Percentiles rank a stretch among this genome's conserved stretches.
Evolutionary conservation across 1,140 invertebrate species (phyloP).

Genomic region (Phthorimaea operculella): DNA sequence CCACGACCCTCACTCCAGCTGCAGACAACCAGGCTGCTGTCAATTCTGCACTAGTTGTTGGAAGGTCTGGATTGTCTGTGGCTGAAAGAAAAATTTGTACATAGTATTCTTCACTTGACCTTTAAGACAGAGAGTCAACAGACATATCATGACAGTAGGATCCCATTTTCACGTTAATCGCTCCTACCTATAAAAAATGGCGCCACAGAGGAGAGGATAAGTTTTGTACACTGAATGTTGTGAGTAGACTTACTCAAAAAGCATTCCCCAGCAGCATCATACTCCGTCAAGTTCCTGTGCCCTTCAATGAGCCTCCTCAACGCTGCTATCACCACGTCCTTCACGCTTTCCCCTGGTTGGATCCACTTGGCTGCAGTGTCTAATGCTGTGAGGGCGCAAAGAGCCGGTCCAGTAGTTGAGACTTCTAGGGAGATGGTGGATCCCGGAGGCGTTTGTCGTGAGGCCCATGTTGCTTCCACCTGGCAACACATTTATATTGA

Average conservation of each 20-base stretch:
- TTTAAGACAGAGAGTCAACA: too few species aligned
- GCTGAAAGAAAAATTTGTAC: conserved; percentile 12
- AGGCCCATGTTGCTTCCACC: conserved; percentile 38
- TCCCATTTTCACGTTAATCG: too few species aligned
- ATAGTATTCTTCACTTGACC: too few species aligned
- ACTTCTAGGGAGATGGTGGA: conserved; percentile 30
- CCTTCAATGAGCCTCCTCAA: conserved; percentile 36
- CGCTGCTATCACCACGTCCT: conserved; percentile 25
- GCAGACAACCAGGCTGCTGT: conserved; percentile 27
- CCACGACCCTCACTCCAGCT: conserved; percentile 29
- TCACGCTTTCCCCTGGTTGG: conserved; percentile 15
- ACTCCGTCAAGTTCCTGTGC: conserved; percentile 44
- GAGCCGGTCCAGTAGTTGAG: conserved; percentile 39
- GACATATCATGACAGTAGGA: too few species aligned
- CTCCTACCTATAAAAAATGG: too few species aligned
- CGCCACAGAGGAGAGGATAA: too few species aligned
- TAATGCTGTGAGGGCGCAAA: conserved; percentile 44
- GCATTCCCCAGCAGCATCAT: conserved; percentile 44
- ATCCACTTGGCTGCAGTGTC: conserved; percentile 41
- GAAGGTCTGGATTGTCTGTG: conserved; percentile 19
- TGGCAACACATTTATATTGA: conserved; percentile 10
- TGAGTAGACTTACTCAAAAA: conserved; percentile 35
- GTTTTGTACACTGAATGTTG: too few species aligned
- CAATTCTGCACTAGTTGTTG: conserved; percentile 20
- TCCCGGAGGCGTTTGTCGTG: conserved; percentile 36